A percentile compares a stretch with the other conserved stretches of the same genome.
Conservation (phyloP, 1,140 invertebrate genomes). For the Aporrectodea caliginosa region DNA sequence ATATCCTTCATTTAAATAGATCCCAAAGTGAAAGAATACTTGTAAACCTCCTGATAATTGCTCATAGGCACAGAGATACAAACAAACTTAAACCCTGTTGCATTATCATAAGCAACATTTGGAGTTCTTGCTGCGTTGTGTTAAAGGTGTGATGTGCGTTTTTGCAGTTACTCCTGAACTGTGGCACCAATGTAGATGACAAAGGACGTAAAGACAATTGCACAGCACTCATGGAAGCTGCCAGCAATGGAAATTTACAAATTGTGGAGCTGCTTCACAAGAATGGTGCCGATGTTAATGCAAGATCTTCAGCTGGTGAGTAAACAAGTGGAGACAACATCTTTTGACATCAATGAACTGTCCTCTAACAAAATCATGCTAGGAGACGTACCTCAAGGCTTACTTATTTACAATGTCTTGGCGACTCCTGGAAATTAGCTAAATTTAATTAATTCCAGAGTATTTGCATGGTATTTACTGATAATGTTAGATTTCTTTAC, state of each 20-base stretch:
- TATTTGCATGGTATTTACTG: not conserved
- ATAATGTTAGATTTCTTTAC: too few relatives aligned
- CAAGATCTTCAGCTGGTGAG: conserved; percentile 55
- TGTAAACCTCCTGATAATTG: too few relatives aligned
- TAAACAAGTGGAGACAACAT: not conserved
- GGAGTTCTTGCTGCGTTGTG: too few relatives aligned
- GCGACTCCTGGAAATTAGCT: not conserved
- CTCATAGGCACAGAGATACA: too few relatives aligned
- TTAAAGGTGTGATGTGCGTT: too few relatives aligned
- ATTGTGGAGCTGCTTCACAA: conserved; percentile 91
- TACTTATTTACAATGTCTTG: not conserved
- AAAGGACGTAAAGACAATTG: conserved; percentile 14
- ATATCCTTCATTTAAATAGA: too few relatives aligned
- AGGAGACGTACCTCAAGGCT: not conserved
- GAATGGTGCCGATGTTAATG: conserved; percentile 97
- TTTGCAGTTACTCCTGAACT: conserved; percentile 2
- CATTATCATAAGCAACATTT: too few relatives aligned
- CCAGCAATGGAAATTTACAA: conserved; percentile 96
- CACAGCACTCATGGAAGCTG: conserved; percentile 98
- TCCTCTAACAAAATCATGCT: not conserved
- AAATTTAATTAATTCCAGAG: not conserved
- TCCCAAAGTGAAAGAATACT: too few relatives aligned
- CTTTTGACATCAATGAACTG: not conserved
- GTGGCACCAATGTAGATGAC: conserved; percentile 16
- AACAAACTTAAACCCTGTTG: too few relatives aligned